Evolutionary conservation across 2,797 vertebrate genomes (phyloP).

Genomic region (Podargus strigoides): DNA sequence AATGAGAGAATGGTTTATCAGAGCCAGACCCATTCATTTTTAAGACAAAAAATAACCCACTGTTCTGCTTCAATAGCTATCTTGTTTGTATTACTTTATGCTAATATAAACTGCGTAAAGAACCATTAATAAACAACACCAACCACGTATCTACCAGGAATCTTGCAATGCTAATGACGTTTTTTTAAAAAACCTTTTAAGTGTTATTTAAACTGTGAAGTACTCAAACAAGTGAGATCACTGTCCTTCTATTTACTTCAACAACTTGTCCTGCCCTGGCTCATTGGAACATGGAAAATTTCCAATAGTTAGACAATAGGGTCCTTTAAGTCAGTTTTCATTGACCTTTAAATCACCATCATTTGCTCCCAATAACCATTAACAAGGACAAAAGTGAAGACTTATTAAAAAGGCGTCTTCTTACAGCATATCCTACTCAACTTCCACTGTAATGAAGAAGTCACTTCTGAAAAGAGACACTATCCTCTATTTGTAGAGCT

Average conservation of each 20-base stretch:
- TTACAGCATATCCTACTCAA: not conserved
- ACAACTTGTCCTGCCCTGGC: not conserved
- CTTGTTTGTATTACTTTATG: not conserved
- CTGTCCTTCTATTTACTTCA: not conserved
- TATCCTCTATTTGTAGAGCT: not conserved
- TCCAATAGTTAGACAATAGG: not conserved
- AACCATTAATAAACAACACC: not conserved
- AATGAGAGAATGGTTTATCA: conserved; percentile 26
- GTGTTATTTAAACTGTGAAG: not conserved
- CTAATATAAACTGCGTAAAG: not conserved
- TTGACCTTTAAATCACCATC: conserved; percentile 1
- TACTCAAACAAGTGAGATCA: not conserved
- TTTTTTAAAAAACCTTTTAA: not conserved
- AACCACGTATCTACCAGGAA: not conserved
- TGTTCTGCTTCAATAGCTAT: not conserved
- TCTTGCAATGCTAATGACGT: not conserved
- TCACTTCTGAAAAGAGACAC: not conserved
- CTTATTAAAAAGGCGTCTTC: not conserved
- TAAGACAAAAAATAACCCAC: not conserved
- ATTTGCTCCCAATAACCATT: conserved; percentile 2
- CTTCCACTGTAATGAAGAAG: not conserved
- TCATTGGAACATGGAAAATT: conserved; percentile 3
- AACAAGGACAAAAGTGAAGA: not conserved
- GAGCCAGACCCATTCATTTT: not conserved
- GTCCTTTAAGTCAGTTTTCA: not conserved